Evolutionary conservation across 2,888 invertebrate species (phyloP).

Genomic region (Pyrgus malvae): DNA sequence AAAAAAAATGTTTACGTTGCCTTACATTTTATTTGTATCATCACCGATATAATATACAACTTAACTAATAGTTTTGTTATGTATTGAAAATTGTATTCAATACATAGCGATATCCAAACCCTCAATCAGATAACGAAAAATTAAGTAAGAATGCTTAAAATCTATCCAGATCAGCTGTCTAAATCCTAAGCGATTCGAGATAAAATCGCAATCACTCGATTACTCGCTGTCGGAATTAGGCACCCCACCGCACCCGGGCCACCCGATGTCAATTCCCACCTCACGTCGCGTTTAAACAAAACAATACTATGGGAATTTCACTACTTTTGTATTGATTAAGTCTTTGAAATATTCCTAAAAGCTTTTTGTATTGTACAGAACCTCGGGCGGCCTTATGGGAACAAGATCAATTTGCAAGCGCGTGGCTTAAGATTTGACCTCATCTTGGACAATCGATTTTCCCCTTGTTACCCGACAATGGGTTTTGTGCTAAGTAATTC

Average conservation of each 20-base stretch:
- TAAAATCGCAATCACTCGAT: conserved; percentile 79
- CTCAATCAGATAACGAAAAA: no score
- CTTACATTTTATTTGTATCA: no score
- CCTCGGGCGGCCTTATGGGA: conserved; percentile 76
- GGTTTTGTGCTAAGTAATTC: conserved; percentile 69
- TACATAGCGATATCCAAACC: no score
- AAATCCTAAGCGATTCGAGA: conserved; percentile 67
- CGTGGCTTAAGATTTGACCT: conserved; percentile 67
- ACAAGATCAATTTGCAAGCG: conserved; percentile 73
- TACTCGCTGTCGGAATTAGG: conserved; percentile 60
- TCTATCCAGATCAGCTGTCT: conserved; percentile 35
- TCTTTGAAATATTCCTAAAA: conserved; percentile 66
- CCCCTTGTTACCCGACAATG: conserved; percentile 56
- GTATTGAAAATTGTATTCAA: no score
- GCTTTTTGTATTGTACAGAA: conserved; percentile 60
- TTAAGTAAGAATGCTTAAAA: no score
- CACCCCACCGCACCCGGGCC: conserved; percentile 56
- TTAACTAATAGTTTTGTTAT: no score
- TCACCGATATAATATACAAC: no score
- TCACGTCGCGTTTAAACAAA: conserved; percentile 58
- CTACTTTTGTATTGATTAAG: conserved; percentile 77
- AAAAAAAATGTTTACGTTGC: no score
- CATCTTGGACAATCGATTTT: conserved; percentile 59
- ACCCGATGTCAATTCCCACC: conserved; percentile 75
- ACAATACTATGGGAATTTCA: conserved; percentile 76